Evolutionary conservation across 2,797 vertebrate genomes (phyloP).

Genomic region (Hypotaenidia philippensis): DNA sequence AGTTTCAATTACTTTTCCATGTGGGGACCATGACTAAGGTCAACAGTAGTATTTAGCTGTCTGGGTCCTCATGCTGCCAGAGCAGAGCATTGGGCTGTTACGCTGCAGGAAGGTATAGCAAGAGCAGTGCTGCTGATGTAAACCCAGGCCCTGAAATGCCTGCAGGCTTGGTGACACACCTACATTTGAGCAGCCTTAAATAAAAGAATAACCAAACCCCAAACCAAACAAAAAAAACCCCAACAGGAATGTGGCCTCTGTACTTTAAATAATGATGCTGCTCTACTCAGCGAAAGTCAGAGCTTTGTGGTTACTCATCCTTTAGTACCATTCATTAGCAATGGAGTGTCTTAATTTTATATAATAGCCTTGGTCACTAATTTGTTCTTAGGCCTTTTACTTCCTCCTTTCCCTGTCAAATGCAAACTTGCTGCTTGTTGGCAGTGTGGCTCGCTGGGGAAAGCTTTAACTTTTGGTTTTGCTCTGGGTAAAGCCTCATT

Average conservation of each 20-base stretch:
- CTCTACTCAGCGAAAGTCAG: neutral
- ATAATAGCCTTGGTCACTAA: neutral
- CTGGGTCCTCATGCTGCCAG: neutral
- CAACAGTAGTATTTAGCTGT: neutral
- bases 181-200: neutral
- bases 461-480: neutral
- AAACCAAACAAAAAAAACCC: too few species aligned
- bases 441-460: neutral
- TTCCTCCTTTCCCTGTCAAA: neutral
- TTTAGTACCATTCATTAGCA: neutral
- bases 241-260: neutral
- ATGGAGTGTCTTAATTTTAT: neutral
- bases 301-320: neutral
- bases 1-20: neutral
- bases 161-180: neutral
- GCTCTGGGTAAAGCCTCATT: neutral
- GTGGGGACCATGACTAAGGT: neutral
- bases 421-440: rapidly evolving
- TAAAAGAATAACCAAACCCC: neutral
- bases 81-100: neutral
- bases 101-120: neutral
- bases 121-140: neutral
- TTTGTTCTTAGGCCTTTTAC: neutral
- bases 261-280: neutral
- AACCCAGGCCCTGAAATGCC: neutral